These are phyloP conservation scores for Propithecus deckenii DNA, from an alignment of 2,797 vertebrate species.

Conservation along the genomic window DNA sequence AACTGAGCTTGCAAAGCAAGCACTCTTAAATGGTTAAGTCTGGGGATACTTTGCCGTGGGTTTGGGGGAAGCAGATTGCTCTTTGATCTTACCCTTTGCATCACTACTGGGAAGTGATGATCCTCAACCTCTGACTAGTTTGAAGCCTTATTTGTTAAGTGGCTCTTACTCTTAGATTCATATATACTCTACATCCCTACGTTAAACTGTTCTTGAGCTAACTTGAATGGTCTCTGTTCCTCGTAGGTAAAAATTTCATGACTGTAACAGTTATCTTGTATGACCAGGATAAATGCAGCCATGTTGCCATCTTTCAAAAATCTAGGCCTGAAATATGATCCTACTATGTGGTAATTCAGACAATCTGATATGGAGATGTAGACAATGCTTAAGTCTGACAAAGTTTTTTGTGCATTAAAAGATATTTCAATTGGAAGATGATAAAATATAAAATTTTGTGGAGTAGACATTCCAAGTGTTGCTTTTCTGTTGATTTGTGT, in stretches of 20 bases:
- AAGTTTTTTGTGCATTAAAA: not conserved
- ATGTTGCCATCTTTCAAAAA: not conserved
- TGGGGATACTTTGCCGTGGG: not conserved
- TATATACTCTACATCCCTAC: too few relatives aligned
- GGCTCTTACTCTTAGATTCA: not conserved
- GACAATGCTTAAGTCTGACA: not conserved
- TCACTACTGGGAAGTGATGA: not conserved
- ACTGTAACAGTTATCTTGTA: not conserved
- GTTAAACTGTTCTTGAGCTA: not conserved
- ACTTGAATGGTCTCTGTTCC: not conserved
- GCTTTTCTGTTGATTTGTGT: constrained; percentile 41
- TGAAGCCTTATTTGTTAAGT: not conserved
- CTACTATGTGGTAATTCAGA: not conserved
- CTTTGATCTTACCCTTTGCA: not conserved
- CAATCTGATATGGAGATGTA: not conserved
- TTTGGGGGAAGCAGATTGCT: not conserved
- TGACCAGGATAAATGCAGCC: not conserved
- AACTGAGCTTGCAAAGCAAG: not conserved
- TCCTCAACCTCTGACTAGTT: not conserved
- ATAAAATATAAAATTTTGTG: not conserved
- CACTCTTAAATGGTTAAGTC: not conserved
- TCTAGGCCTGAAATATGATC: not conserved
- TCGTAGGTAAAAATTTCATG: not conserved
- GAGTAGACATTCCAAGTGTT: not conserved
- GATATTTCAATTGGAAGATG: not conserved